Percentiles rank a stretch among this genome's conserved stretches.
These are phyloP conservation scores for Dysmachus trigonus DNA, from an alignment of 2,888 invertebrate species.

Conservation along the genomic window DNA sequence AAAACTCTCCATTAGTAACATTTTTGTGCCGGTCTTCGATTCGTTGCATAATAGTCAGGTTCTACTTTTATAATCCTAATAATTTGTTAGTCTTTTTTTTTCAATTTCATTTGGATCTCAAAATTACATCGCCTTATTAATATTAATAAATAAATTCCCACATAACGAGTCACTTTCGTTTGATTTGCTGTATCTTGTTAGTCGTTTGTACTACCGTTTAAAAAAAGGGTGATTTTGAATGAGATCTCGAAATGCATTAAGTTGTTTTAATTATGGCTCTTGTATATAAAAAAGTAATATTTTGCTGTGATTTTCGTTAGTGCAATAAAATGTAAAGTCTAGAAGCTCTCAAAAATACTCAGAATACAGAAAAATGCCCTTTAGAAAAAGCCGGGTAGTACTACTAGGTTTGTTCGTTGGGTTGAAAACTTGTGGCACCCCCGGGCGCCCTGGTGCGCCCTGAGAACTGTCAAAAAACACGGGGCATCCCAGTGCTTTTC, in stretches of 20 bases:
- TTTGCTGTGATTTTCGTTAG: not conserved
- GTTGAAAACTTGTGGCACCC: too few relatives aligned
- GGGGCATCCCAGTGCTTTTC: too few relatives aligned
- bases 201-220: not conserved
- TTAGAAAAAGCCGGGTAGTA: too few relatives aligned
- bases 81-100: not conserved
- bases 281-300: not conserved
- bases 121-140: not conserved
- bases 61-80: not conserved
- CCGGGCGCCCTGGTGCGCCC: too few relatives aligned
- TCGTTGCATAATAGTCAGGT: not conserved
- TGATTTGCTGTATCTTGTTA: not conserved
- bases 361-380: too few relatives aligned
- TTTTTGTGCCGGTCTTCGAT: not conserved
- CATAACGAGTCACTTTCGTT: not conserved
- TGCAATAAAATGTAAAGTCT: not conserved
- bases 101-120: not conserved
- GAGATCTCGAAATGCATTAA: not conserved
- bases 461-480: too few relatives aligned
- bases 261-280: too few relatives aligned
- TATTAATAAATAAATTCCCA: not conserved
- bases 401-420: too few relatives aligned
- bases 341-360: too few relatives aligned
- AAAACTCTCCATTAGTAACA: not conserved
- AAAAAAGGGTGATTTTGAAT: not conserved